Conservation (phyloP, 2,113 vertebrate species). For the Empidonax alnorum region DNA sequence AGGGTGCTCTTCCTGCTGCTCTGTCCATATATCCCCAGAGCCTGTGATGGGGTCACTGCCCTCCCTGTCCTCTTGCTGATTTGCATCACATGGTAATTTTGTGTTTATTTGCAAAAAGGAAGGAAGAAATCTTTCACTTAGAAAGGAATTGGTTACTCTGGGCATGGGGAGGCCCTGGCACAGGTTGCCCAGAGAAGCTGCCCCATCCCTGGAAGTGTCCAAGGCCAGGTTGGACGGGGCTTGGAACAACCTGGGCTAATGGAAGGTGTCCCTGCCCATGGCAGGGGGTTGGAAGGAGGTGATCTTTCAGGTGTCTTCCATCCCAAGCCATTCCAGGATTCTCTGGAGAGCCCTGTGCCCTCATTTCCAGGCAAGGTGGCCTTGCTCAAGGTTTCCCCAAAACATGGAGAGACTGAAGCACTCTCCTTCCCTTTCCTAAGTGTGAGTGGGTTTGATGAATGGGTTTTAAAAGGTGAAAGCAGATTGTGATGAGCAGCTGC, state of each 20-base stretch:
- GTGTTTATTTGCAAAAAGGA: background rate
- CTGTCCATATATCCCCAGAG: background rate
- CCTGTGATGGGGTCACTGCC: background rate
- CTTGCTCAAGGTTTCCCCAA: background rate
- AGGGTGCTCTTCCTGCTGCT: background rate
- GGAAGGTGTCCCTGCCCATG: background rate
- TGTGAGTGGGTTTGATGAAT: background rate
- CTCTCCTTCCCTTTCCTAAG: background rate
- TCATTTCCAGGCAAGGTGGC: background rate
- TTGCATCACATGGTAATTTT: accelerated
- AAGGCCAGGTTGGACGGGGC: background rate
- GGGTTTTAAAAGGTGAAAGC: background rate
- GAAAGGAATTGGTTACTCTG: background rate
- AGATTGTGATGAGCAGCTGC: background rate
- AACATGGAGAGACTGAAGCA: background rate
- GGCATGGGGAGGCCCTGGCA: background rate
- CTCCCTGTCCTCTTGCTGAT: background rate
- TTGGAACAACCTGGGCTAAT: background rate
- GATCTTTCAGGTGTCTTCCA: background rate
- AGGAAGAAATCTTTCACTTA: background rate
- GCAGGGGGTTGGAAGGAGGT: background rate
- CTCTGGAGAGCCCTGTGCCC: background rate
- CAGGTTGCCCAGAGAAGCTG: background rate
- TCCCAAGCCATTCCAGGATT: background rate
- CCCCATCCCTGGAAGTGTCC: background rate